Base-by-base conservation (phyloP, 2,797 vertebrate species). In the Pseudochaenichthys georgianus region DNA sequence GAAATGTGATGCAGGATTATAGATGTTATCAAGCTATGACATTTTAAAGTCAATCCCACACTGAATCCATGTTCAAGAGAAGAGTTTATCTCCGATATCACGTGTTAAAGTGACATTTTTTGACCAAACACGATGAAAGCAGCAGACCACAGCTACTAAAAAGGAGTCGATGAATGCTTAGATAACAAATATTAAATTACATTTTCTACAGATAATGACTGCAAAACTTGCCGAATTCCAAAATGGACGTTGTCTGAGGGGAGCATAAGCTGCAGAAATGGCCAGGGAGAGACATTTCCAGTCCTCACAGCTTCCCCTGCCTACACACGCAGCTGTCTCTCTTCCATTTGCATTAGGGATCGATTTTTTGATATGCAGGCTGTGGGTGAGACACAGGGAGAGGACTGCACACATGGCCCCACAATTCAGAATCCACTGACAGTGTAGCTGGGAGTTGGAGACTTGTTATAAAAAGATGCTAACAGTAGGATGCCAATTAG, bases 401-500 rank as follows among this genome's bases (percentile, higher is more conserved):
- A 80, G 34, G 62, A 78, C 45, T 82, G 80, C 61, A 5, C 77
- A 86, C 52, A 60, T 31, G 54, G 83, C 73, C 84, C 85, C 38
- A 2, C 81, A 70, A 83, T 87, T 87, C 87, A 69, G 86, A 77
- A 78, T 64, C 67, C 84, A 81, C 86, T 87, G 91, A 87, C 86
- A 87, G 88, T 3, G 75, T 52, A 84, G 78, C 80, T 64, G 84
- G 81, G 85, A 88, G 82, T 85, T 87, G 81, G 78, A 88, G 86
- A 89, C 84, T 90, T 91, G 84, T 89, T 92, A 90, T 89, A 84
- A 90, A 84, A 92, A 92, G 88, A 90, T 88, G 90, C 78, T 72
- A 92, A 92, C 93, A 92, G 92, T 83, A 80, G 92, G 92, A 90
- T 75, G 90, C 93, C 92, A 93, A 94, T 94, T 92, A 93, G 90